phyloP scores from a whole-genome alignment of 2,888 invertebrate species.

The Rotaria magnacalcarata region DNA sequence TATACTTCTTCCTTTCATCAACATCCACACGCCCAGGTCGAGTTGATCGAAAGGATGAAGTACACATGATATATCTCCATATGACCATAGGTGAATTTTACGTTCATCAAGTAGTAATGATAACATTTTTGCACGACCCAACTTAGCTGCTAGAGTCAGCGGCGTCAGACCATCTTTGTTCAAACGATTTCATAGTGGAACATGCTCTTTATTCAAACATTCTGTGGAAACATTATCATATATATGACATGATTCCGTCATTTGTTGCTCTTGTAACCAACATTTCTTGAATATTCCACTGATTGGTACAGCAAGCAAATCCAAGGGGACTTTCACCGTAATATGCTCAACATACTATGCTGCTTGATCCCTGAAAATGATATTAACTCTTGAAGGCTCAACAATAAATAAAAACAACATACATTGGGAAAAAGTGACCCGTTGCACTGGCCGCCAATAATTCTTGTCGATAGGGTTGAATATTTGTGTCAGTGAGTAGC shows the following conservation, averaged over 20 bases:
- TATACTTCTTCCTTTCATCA: too few species aligned
- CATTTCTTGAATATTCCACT: neutral
- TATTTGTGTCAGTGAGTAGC: neutral
- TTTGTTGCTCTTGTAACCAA: neutral
- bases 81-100: constrained; percentile 92
- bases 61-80: constrained; percentile 87
- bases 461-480: neutral
- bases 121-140: constrained; percentile 85
- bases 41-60: constrained; percentile 89
- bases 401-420: neutral
- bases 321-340: neutral
- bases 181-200: neutral
- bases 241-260: neutral
- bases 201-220: neutral
- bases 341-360: too few species aligned
- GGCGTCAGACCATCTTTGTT: constrained; percentile 80
- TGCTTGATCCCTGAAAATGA: neutral
- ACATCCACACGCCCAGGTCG: constrained; percentile 55
- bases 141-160: constrained; percentile 82
- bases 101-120: constrained; percentile 92
- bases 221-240: neutral
- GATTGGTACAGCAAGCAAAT: neutral
- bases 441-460: neutral
- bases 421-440: neutral
- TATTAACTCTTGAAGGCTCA: neutral